Evolutionary conservation across 1,140 invertebrate genomes (phyloP), one percentile per base, ranked within the genome.

Genomic region (Ceratosolen solmsi): DNA sequence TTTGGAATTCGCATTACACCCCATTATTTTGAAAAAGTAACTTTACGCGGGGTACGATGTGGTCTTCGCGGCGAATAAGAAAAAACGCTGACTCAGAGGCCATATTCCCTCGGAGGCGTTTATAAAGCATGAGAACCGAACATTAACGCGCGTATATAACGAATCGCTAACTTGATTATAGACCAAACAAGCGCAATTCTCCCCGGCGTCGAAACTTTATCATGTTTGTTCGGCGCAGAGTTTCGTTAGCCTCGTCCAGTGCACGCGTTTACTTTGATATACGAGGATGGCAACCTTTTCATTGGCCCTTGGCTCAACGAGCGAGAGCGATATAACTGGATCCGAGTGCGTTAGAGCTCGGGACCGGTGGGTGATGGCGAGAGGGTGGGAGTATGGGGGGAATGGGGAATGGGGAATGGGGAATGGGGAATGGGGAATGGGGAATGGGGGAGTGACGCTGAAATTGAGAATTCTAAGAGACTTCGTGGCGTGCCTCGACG

Each of bases 131-230:
- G 72, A 74, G 72, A 74, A 56, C 51, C 51, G 13, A 30, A 30
- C 13, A 46, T 27, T 70, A 51, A 72, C 38, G 70, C 49, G 30
- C 49, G 33, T 17, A 56, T 33, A 71, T 79, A 79, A 79, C 65
- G 77, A 79, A 71, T 51, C 51, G 77, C 77, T 79, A 79, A 79
- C 49, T 56, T 79, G 77, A 79, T 79, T 71, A 79, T 70, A 79
- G 49, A 71, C 27, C 51, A 36, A 56, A 56, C 9, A 56, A 54
- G 27, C 49, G 27, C 72, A 36, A 36, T 17, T 49, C 4, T 27
- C 70, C 30, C 1, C 17, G 46, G 41, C 77, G 70, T 71, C 51
- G 78, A 79, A 72, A 72, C 78, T 72, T 79, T 72, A 79, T 72
- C 68, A 46, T 60, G 70, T 79, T 58, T 72, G 54, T 38, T 33